Evolutionary conservation across 2,113 vertebrate species (phyloP).

Genomic region (Gyps fulvus): DNA sequence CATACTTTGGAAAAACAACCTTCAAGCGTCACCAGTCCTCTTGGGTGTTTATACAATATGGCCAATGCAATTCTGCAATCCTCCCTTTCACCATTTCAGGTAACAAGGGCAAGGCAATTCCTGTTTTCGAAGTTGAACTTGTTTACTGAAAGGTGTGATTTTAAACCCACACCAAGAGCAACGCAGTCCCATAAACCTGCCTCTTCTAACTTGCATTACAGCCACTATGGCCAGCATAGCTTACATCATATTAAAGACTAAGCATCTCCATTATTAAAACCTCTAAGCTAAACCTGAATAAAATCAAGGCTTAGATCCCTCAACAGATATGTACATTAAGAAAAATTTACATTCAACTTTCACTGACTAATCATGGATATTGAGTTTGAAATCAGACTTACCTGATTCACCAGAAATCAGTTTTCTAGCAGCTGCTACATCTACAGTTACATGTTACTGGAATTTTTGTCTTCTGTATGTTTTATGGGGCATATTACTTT

Average conservation of each 20-base stretch:
- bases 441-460: background rate
- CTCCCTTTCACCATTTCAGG: background rate
- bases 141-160: background rate
- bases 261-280: background rate
- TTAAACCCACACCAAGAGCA: background rate
- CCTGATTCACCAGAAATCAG: background rate
- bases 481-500: background rate
- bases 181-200: fast-evolving
- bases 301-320: background rate
- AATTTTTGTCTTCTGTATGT: background rate
- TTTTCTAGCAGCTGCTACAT: background rate
- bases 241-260: background rate
- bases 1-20: background rate
- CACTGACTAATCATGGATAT: background rate
- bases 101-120: background rate
- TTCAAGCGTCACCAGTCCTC: background rate
- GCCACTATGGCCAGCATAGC: background rate
- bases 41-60: background rate
- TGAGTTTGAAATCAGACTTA: background rate
- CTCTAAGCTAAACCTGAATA: background rate
- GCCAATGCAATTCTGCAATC: background rate
- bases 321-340: background rate
- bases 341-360: background rate
- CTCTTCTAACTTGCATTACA: background rate
- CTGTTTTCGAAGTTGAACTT: background rate